Base-by-base conservation (phyloP, 2,888 invertebrate genomes). In the Lithophane leautieri region DNA sequence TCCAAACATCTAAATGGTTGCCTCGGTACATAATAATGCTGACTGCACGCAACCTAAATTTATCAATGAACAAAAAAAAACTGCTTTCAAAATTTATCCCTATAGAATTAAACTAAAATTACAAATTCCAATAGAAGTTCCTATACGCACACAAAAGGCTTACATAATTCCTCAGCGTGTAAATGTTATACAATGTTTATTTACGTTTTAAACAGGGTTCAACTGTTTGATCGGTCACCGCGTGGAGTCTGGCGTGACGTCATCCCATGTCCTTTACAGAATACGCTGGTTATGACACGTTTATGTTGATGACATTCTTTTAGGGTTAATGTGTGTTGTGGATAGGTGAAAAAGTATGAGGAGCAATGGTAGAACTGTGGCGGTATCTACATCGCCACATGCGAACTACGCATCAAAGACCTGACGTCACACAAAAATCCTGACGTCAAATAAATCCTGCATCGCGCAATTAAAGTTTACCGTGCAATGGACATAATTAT, bases 241-340 rank as follows among this genome's bases (percentile, higher is more conserved):
- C 56, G 61, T 58, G 47, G 50, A 40, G 56, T 14, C 47, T 25
- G 8, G 47, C 14, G 63, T 78, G 81, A 82, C 82, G 82, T 82
- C 82, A 81, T 34, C 44, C 6, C 14, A n/a, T n/a, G 28, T 68
- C 54, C 7, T 54, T n/a, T 52, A 28, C 40, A 65, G 44, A 28
- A 40, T 12, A 16, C 4, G 42, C 42, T 40, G 63, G 19, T 50
- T 50, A 22, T 34, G 50, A 77, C 77, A 72, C 40, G 47, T 58
- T n/a, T 52, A n/a, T n/a, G 12, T 8, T 42, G 25, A 22, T n/a
- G n/a, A 4, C 42, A 58, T 28, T 44, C 0, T 74, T 63, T 62
- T 19, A 34, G 47, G 73, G 52, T 54, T 52, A 58, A 66, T 47
- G 16, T n/a, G 14, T 28, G 42, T 47, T 12, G 2, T 62, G 11